These are phyloP conservation scores for Tholera decimalis DNA, from an alignment of 2,888 invertebrate species.

Conservation along the genomic window DNA sequence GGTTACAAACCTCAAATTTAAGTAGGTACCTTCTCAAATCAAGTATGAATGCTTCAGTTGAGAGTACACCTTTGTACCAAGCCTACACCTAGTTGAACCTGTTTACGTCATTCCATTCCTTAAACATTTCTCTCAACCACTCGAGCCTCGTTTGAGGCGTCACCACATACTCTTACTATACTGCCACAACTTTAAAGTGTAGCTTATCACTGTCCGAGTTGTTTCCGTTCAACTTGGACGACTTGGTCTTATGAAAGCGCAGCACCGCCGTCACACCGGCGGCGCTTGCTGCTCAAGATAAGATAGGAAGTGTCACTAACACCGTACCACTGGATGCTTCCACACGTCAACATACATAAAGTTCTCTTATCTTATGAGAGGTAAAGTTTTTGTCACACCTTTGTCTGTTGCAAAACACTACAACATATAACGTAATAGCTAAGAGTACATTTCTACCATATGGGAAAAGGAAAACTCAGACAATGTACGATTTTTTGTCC, in stretches of 20 bases:
- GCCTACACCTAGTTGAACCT: not conserved
- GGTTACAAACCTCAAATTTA: too few species aligned
- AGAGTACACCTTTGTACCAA: not conserved
- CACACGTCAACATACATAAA: conserved; percentile 24
- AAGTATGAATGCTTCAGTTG: not conserved
- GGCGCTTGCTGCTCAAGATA: conserved; percentile 34
- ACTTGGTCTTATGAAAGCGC: conserved; percentile 5
- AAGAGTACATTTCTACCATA: not conserved
- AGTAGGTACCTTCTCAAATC: too few species aligned
- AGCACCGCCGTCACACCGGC: not conserved
- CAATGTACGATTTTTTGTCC: conserved; percentile 1
- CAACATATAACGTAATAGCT: not conserved
- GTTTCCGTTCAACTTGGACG: conserved; percentile 13
- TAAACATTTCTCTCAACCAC: conserved; percentile 6
- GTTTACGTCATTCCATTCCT: not conserved
- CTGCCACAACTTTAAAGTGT: not conserved
- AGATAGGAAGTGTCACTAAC: conserved; percentile 48
- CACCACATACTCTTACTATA: not conserved
- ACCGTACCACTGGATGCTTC: conserved; percentile 28
- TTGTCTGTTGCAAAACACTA: conserved; percentile 12
- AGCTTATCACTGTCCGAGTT: conserved; percentile 47
- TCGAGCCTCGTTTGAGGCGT: not conserved
- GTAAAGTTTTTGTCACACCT: conserved; percentile 2
- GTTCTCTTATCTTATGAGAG: conserved; percentile 22
- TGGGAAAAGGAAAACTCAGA: not conserved